Conservation (phyloP, 2,797 vertebrate genomes). For the Peromyscus aztecus region DNA sequence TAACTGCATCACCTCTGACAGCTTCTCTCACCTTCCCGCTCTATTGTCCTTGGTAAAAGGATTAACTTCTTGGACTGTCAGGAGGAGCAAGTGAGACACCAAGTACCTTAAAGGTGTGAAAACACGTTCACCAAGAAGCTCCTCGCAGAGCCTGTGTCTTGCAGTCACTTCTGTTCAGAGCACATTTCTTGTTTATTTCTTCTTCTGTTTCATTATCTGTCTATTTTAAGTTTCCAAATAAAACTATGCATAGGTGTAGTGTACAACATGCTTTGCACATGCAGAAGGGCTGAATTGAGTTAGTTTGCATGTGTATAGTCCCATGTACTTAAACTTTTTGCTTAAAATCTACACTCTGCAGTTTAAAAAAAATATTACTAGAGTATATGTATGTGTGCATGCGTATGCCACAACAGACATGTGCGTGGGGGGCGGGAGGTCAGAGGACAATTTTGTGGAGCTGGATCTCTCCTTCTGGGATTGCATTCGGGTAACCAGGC, state of each 20-base stretch:
- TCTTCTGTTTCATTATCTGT: background rate
- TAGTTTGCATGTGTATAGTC: background rate
- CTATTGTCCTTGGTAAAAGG: conserved; percentile 40
- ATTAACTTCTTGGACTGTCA: conserved; percentile 57
- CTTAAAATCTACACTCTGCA: background rate
- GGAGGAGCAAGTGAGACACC: background rate
- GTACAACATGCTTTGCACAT: background rate
- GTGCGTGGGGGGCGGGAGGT: background rate
- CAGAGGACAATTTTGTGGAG: background rate
- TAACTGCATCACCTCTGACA: background rate
- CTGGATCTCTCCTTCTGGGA: background rate
- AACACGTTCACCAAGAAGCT: conserved; percentile 15
- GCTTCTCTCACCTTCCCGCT: background rate
- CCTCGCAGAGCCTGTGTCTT: background rate
- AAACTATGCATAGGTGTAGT: background rate
- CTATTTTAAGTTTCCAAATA: background rate
- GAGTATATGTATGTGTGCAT: background rate
- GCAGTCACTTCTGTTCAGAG: background rate
- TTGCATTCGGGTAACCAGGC: background rate
- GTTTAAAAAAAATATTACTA: background rate
- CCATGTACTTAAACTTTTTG: background rate
- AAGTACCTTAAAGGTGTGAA: conserved; percentile 62
- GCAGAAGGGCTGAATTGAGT: background rate
- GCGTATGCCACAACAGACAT: too few species aligned
- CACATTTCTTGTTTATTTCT: conserved; percentile 4